Evolutionary conservation across 23 tunicate species (phyloP), one percentile per base, ranked within the genome.

Genomic region (Halocynthia roretzi): DNA sequence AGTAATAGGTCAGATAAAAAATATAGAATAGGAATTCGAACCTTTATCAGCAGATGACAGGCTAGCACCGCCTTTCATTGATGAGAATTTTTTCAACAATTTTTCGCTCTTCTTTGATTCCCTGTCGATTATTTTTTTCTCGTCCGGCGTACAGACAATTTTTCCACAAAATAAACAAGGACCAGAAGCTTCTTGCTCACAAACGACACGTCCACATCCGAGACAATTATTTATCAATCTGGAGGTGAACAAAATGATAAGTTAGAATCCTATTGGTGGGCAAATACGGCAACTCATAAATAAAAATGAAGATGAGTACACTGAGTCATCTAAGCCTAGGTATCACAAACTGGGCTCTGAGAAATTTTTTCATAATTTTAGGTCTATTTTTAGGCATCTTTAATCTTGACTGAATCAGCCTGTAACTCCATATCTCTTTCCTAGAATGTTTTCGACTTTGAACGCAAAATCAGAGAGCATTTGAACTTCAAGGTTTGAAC

Each of bases 181-280:
- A 53, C 99, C 99, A 18, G 92, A 85, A 11, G 96, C 96, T 78
- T 96, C 99, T 78, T 96, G 99, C 21, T 82, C 96, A 67, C 99
- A 96, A 65, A 96, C 93, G 50, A 96, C 87, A 72, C 99, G 70
- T 10, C 99, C 99, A 79, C 99, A 96, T 8, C 78, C 76, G 7
- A 96, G 72, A 67, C 99, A 96, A 64, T 96, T 96, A 82, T 90
- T 96, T 48, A 96, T 71, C 70, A 96, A 70, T 21, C 97, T 91
- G 76, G 8, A 52, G 5, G 19, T 80, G 5, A 2, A 5, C 63
- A 72, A 72, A 72, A 72, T 72, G 63, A 15, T 14, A 14, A 15
- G 63, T 72, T 12, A 68, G 5, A n/a, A 68, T 17, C 14, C 20
- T 22, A 18, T 17, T 17, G 44, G 44, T 31, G 44, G 44, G 44